These are phyloP conservation scores for Scleropages formosus DNA, from an alignment of 2,797 vertebrate genomes.

Conservation along the genomic window DNA sequence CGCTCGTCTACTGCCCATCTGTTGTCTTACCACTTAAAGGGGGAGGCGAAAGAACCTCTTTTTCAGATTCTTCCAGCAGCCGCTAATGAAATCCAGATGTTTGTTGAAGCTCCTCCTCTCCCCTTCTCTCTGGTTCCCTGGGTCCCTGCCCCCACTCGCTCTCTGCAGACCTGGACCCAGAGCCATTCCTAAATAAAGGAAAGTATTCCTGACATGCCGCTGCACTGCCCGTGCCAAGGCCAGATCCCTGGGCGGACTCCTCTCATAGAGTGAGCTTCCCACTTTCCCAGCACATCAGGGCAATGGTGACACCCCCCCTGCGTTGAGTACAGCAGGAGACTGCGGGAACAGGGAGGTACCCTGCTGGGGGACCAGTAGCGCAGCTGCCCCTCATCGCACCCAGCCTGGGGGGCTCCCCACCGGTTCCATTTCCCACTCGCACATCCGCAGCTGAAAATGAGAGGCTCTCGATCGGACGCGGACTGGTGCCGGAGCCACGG, in stretches of 20 bases:
- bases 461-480: conserved; percentile 30
- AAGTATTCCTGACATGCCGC: conserved; percentile 87
- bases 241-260: too few species aligned
- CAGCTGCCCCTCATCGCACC: neutral
- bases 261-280: neutral
- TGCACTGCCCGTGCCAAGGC: conserved; percentile 67
- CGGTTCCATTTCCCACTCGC: neutral
- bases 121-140: conserved; percentile 35
- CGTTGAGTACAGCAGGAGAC: neutral
- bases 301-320: neutral
- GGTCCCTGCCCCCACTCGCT: conserved; percentile 43
- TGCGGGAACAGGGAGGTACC: neutral
- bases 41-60: conserved; percentile 67
- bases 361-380: neutral
- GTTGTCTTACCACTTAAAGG: conserved; percentile 67
- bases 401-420: neutral
- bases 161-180: conserved; percentile 59
- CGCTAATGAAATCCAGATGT: conserved; percentile 92
- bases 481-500: neutral
- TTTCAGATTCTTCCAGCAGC: conserved; percentile 82
- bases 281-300: neutral
- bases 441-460: neutral
- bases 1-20: conserved; percentile 61
- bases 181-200: conserved; percentile 84
- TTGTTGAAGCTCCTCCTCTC: conserved; percentile 60